These are phyloP conservation scores for Phallusia fumigata DNA, from an alignment of 23 tunicate species.

Conservation along the genomic window DNA sequence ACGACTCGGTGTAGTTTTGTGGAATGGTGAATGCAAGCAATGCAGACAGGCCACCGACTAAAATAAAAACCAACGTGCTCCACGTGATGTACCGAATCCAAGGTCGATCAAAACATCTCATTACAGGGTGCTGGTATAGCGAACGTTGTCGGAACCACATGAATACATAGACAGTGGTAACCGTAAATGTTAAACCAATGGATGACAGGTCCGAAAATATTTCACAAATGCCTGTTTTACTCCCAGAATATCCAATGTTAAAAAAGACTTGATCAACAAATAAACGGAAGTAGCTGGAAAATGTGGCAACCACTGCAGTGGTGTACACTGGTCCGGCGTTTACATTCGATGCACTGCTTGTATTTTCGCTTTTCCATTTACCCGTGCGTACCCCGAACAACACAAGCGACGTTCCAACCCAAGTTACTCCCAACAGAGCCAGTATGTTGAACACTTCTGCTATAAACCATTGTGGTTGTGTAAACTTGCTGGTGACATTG, in stretches of 20 bases:
- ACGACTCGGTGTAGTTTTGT: neutral
- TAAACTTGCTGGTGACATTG: neutral
- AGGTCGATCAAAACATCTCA: neutral
- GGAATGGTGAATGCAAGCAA: neutral
- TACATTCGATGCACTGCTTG: neutral
- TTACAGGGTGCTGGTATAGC: conserved; percentile 11
- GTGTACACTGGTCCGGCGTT: conserved; percentile 18
- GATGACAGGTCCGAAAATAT: neutral
- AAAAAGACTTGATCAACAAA: neutral
- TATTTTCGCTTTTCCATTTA: neutral
- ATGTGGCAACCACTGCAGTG: neutral
- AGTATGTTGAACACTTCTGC: conserved; percentile 4
- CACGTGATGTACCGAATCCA: neutral
- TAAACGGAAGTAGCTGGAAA: neutral
- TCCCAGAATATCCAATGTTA: neutral
- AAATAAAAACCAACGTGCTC: neutral
- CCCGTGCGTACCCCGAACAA: neutral
- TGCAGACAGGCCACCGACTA: neutral
- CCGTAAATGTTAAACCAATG: neutral
- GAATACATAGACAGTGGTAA: neutral
- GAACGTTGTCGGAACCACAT: conserved; percentile 9
- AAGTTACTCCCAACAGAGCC: neutral
- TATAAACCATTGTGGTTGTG: conserved; percentile 5
- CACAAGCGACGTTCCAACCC: neutral
- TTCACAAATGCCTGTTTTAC: neutral